These are phyloP conservation scores for Campopleginae sp. DNA, from an alignment of 2,888 invertebrate genomes.

Conservation along the genomic window DNA sequence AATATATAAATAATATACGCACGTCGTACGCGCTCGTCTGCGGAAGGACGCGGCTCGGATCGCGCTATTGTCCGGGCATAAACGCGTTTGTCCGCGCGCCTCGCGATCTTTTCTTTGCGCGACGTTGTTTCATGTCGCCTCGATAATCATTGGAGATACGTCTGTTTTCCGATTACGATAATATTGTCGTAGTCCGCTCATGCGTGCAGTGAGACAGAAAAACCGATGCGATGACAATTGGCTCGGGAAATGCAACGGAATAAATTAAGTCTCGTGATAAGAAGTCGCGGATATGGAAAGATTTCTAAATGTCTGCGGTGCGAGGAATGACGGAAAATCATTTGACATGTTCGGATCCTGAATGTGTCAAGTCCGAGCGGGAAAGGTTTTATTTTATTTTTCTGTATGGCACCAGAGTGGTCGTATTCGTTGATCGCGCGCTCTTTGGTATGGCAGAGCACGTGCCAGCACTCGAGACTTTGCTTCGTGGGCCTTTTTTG, in stretches of 20 bases:
- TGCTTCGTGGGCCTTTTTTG: constrained; percentile 3
- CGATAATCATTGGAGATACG: background rate
- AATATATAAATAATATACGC: constrained; percentile 33
- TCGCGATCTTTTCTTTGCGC: constrained; percentile 10
- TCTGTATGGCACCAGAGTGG: constrained; percentile 1
- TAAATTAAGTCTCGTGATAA: background rate
- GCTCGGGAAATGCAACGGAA: background rate
- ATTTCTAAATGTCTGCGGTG: constrained; percentile 31
- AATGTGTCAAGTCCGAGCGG: constrained; percentile 23
- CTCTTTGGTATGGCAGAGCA: constrained; percentile 34
- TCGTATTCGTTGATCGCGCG: constrained; percentile 21
- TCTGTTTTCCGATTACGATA: background rate
- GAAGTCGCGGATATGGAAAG: background rate
- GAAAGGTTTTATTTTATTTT: constrained; percentile 27
- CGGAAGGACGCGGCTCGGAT: constrained; percentile 18
- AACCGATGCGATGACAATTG: background rate
- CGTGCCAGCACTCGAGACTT: constrained; percentile 41
- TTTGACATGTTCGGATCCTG: constrained; percentile 22
- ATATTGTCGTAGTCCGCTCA: background rate
- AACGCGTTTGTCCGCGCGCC: background rate
- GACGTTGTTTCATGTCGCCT: background rate
- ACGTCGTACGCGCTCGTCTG: background rate
- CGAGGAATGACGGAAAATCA: constrained; percentile 7
- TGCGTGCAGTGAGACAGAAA: background rate
- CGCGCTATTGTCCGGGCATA: background rate